These are phyloP conservation scores for Drosophila takahashii DNA, from an alignment of 1,140 invertebrate genomes.

Conservation along the genomic window DNA sequence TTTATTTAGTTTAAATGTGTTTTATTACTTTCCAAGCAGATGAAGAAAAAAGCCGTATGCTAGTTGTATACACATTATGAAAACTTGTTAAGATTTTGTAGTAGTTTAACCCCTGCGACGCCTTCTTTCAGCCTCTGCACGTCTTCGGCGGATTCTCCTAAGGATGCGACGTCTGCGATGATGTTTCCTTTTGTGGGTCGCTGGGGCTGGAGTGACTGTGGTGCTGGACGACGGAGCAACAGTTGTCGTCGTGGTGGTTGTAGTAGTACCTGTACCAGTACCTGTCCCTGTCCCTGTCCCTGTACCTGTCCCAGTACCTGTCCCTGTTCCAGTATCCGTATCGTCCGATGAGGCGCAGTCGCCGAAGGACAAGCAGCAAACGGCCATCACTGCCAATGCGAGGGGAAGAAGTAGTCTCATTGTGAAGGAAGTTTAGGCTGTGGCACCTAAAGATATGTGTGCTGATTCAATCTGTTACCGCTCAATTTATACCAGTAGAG, in stretches of 20 bases:
- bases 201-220: neutral
- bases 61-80: no score
- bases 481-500: slow-evolving; percentile 9
- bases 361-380: neutral
- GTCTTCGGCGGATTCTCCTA: neutral
- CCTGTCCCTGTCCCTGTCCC: neutral
- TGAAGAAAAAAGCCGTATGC: no score
- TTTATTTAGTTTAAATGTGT: no score
- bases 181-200: neutral
- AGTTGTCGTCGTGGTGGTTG: neutral
- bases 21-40: no score
- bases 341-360: neutral
- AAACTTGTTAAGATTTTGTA: neutral
- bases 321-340: neutral
- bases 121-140: neutral
- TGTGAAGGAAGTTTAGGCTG: neutral
- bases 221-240: neutral
- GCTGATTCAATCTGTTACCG: neutral
- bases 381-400: slow-evolving; percentile 4
- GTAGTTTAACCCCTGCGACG: neutral
- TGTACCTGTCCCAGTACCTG: neutral
- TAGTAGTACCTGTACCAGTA: neutral
- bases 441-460: neutral
- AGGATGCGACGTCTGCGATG: neutral
- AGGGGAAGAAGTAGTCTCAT: neutral